Evolutionary conservation across 2,113 vertebrate genomes (phyloP).

Genomic region (Serilophus lunatus): DNA sequence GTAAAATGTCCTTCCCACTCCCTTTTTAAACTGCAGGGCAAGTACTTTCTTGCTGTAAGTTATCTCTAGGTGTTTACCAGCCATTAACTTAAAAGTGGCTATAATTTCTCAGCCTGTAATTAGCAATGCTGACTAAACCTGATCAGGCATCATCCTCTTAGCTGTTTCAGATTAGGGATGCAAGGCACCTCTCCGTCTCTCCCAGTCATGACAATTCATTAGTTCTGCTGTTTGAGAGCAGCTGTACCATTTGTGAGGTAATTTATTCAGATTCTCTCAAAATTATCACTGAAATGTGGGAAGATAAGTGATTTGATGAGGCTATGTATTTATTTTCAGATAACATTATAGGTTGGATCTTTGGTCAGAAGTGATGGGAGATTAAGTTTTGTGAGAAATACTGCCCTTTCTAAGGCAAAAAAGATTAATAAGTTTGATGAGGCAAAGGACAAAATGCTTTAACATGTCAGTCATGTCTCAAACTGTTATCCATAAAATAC

Average conservation of each 20-base stretch:
- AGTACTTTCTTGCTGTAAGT: not conserved
- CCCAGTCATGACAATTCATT: slow-evolving; percentile 72
- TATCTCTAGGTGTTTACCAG: slow-evolving; percentile 54
- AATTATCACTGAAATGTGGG: slow-evolving; percentile 55
- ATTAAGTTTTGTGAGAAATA: slow-evolving; percentile 44
- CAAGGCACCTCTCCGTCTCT: slow-evolving; percentile 52
- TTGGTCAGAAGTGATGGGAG: slow-evolving; percentile 59
- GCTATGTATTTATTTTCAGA: slow-evolving; percentile 72
- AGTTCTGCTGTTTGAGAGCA: slow-evolving; percentile 72
- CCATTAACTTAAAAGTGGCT: slow-evolving; percentile 51
- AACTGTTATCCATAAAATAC: not conserved
- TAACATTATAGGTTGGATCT: slow-evolving; percentile 59
- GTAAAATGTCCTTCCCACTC: not conserved
- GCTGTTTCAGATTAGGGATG: slow-evolving; percentile 45
- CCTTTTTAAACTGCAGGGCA: not conserved
- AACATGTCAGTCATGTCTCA: not conserved
- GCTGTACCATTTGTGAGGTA: slow-evolving; percentile 69
- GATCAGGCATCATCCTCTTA: slow-evolving; percentile 39
- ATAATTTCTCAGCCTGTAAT: slow-evolving; percentile 66
- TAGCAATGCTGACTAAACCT: slow-evolving; percentile 56
- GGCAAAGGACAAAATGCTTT: slow-evolving; percentile 52
- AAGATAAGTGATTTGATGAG: slow-evolving; percentile 74
- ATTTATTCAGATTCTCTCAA: slow-evolving; percentile 72
- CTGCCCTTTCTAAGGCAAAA: slow-evolving; percentile 29
- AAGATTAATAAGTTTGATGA: slow-evolving; percentile 15